These are phyloP conservation scores for Netelia melanura DNA, from an alignment of 2,888 invertebrate genomes.

Conservation along the genomic window DNA sequence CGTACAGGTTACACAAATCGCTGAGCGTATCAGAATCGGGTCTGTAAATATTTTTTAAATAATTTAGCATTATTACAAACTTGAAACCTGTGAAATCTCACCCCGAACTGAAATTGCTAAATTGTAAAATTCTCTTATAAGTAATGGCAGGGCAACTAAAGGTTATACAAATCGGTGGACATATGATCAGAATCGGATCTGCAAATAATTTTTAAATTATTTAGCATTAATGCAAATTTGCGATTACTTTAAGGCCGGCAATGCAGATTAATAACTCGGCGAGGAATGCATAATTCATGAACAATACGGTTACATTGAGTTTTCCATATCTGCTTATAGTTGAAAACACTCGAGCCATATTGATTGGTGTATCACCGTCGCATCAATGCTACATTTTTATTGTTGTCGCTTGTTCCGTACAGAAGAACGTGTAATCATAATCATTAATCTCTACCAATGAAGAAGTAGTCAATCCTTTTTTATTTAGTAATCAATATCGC, in stretches of 20 bases:
- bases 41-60: not conserved
- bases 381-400: conserved; percentile 77
- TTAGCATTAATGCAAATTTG: not conserved
- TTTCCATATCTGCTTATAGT: conserved; percentile 16
- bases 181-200: not conserved
- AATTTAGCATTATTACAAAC: not conserved
- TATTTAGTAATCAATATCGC: conserved; percentile 82
- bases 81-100: not conserved
- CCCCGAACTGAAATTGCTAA: too few relatives aligned
- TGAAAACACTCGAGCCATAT: conserved; percentile 48
- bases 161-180: not conserved
- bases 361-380: conserved; percentile 48
- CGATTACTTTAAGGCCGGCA: not conserved
- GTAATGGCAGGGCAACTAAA: too few relatives aligned
- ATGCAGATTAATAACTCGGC: not conserved
- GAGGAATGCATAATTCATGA: not conserved
- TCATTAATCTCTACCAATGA: conserved; percentile 81
- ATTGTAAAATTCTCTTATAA: too few relatives aligned
- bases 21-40: not conserved
- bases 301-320: conserved; percentile 4
- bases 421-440: conserved; percentile 75
- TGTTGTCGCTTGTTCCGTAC: conserved; percentile 75
- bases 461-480: conserved; percentile 81
- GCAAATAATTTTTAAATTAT: not conserved
- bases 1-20: too few relatives aligned